phyloP scores from a whole-genome alignment of 2,797 vertebrate species.

The Eospalax fontanierii region DNA sequence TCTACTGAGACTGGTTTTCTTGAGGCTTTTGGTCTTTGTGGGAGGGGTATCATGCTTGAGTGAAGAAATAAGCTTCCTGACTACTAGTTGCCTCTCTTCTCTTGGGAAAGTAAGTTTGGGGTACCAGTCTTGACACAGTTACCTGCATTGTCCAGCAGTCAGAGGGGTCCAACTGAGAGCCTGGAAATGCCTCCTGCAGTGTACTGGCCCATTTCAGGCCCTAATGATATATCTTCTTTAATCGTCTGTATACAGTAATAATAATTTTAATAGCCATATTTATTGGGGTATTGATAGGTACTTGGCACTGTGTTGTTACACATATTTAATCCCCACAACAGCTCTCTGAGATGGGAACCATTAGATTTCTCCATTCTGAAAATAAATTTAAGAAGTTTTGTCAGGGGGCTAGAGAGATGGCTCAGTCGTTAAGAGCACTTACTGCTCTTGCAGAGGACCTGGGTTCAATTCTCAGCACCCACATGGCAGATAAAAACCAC shows the following conservation, averaged over 20 bases:
- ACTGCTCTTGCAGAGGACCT: too few species aligned
- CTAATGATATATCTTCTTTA: not conserved
- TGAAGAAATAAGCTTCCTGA: slow-evolving; percentile 2
- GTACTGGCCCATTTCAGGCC: not conserved
- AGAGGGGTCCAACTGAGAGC: not conserved
- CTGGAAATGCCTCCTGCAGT: not conserved
- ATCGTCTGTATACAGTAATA: not conserved
- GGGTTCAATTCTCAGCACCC: too few species aligned
- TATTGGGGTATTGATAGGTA: not conserved
- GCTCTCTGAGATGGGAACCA: not conserved
- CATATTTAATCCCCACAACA: not conserved
- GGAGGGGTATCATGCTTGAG: not conserved
- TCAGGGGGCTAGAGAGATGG: not conserved
- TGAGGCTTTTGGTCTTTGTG: not conserved
- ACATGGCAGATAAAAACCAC: too few species aligned
- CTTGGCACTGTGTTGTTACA: not conserved
- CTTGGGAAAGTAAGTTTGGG: not conserved
- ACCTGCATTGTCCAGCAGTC: not conserved
- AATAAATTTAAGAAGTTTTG: slow-evolving; percentile 8
- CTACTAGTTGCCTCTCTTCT: not conserved
- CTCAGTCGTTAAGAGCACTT: too few species aligned
- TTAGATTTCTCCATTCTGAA: slow-evolving; percentile 9
- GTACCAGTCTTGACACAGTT: not conserved
- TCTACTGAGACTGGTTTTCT: slow-evolving; percentile 18
- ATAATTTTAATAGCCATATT: not conserved